Percentiles rank a stretch among this genome's conserved stretches.
Evolutionary conservation across 1,140 invertebrate species (phyloP).

Genomic region (Agraylea sexmaculata): DNA sequence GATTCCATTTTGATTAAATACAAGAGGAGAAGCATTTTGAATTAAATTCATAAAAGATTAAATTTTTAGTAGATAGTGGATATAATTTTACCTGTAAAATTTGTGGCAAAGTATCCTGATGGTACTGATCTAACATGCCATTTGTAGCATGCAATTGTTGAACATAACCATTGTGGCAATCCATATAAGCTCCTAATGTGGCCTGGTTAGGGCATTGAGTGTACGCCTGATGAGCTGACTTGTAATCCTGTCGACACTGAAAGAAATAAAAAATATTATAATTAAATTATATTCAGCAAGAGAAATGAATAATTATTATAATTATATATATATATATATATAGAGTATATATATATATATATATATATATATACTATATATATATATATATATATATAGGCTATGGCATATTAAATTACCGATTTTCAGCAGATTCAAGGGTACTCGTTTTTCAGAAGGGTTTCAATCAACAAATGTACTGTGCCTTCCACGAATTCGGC

Average conservation of each 20-base stretch:
- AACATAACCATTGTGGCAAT: conserved; percentile 87
- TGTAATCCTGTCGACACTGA: conserved; percentile 77
- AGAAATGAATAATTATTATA: neutral
- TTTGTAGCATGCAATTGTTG: conserved; percentile 87
- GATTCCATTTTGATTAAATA: too few species aligned
- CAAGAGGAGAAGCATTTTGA: neutral
- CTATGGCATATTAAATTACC: too few species aligned
- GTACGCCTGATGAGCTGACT: conserved; percentile 66
- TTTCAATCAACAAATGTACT: too few species aligned
- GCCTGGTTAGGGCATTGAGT: conserved; percentile 51
- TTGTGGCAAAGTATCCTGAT: conserved; percentile 61
- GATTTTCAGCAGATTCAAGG: too few species aligned
- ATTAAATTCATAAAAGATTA: neutral
- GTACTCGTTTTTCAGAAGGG: too few species aligned
- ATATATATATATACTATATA: too few species aligned
- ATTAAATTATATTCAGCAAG: neutral
- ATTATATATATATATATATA: neutral
- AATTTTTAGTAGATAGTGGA: too few species aligned
- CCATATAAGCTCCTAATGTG: conserved; percentile 67
- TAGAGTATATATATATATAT: too few species aligned
- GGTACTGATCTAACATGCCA: conserved; percentile 64
- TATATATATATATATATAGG: too few species aligned
- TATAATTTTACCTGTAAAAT: conserved; percentile 64
- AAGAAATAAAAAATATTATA: conserved; percentile 17
- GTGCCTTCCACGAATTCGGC: too few species aligned